phyloP scores from a whole-genome alignment of 2,113 vertebrate genomes.

The Alectura lathami region DNA sequence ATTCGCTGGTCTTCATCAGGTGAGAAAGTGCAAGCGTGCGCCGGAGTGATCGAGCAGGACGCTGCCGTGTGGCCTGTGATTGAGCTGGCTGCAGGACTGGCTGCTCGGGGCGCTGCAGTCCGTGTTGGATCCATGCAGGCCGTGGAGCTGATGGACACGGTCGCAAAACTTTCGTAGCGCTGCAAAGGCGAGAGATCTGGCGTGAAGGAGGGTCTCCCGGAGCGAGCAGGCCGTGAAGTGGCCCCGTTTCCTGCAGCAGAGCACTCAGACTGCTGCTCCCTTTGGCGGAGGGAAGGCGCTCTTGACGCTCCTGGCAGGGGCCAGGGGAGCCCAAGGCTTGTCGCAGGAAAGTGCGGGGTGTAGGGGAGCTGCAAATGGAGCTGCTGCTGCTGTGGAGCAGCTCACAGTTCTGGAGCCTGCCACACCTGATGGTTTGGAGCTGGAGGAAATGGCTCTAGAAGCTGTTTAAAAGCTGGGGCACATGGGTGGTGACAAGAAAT shows the following conservation, averaged over 20 bases:
- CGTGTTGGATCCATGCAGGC: not conserved
- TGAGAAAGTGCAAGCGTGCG: not conserved
- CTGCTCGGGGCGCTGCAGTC: accelerated
- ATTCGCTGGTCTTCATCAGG: accelerated
- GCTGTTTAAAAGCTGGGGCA: not conserved
- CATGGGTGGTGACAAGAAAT: not conserved
- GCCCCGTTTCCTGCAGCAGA: not conserved
- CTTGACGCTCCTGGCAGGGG: not conserved
- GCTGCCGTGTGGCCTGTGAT: too few relatives aligned
- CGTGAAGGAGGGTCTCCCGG: accelerated
- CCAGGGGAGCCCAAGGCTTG: not conserved
- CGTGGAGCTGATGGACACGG: accelerated
- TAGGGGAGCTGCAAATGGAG: not conserved
- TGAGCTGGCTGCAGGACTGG: not conserved
- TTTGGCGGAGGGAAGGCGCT: not conserved
- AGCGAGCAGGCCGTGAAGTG: not conserved
- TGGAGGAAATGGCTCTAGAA: not conserved
- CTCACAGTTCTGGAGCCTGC: not conserved
- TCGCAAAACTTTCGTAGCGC: not conserved
- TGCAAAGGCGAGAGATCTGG: not conserved
- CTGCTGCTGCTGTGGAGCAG: too few relatives aligned
- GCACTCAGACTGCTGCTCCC: not conserved
- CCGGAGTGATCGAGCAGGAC: not conserved
- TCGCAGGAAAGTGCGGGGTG: not conserved
- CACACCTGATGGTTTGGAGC: not conserved